Evolutionary conservation across 2,113 vertebrate genomes (phyloP).

Genomic region (Osmerus mordax): DNA sequence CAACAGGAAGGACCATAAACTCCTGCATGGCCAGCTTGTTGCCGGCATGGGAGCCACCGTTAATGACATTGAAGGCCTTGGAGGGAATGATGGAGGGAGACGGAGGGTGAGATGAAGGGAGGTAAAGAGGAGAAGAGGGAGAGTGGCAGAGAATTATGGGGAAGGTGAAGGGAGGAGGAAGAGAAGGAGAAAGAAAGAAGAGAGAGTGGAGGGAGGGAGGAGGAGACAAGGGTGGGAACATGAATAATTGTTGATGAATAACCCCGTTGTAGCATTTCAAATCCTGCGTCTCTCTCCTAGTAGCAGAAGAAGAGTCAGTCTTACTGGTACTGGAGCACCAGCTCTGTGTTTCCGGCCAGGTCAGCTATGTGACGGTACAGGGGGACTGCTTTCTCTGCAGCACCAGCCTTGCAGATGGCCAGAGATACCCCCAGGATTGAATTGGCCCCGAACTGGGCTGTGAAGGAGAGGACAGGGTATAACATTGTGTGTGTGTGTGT

Average conservation of each 20-base stretch:
- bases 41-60: constrained; percentile 89
- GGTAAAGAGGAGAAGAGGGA: neutral
- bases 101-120: neutral
- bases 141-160: neutral
- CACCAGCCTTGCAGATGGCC: constrained; percentile 90
- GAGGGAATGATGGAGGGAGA: constrained; percentile 20
- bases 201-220: neutral
- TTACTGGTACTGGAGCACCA: constrained; percentile 93
- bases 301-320: constrained; percentile 28
- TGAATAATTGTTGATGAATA: too few species aligned
- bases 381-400: constrained; percentile 85
- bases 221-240: neutral
- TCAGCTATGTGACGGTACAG: constrained; percentile 95
- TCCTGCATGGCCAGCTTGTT: constrained; percentile 97
- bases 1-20: constrained; percentile 94
- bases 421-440: constrained; percentile 91
- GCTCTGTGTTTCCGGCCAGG: constrained; percentile 90
- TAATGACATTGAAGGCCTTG: constrained; percentile 94
- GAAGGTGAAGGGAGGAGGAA: neutral
- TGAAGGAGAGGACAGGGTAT: constrained; percentile 17
- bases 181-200: neutral
- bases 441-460: constrained; percentile 92
- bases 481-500: neutral
- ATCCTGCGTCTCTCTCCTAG: neutral
- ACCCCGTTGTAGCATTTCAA: too few species aligned